phyloP scores from a whole-genome alignment of 2,888 invertebrate species.

The Darwinula stevensoni region DNA sequence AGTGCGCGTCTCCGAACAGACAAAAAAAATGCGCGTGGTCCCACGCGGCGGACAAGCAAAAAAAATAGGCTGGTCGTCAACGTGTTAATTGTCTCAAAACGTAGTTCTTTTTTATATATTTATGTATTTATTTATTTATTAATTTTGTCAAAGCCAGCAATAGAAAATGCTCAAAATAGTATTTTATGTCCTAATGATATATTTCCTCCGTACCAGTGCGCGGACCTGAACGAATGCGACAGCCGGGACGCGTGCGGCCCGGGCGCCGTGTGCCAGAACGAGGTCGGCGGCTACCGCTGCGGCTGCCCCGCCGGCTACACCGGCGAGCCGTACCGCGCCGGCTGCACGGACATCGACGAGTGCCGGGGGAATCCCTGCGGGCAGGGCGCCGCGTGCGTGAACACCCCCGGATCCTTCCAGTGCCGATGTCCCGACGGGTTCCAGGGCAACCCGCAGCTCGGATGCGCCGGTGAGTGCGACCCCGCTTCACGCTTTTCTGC shows the following conservation, averaged over 20 bases:
- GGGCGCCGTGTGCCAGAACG: constrained; percentile 46
- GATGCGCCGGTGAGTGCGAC: constrained; percentile 19
- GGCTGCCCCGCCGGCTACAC: constrained; percentile 51
- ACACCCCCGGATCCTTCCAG: constrained; percentile 45
- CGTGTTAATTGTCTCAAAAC: too few species aligned
- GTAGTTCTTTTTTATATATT: too few species aligned
- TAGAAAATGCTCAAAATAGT: too few species aligned
- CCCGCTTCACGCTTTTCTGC: too few species aligned
- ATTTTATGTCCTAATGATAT: too few species aligned
- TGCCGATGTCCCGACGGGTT: constrained; percentile 45
- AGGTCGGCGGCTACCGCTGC: constrained; percentile 49
- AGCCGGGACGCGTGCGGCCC: constrained; percentile 39
- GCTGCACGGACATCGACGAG: constrained; percentile 42
- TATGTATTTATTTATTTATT: too few species aligned
- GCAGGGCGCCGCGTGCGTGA: constrained; percentile 28
- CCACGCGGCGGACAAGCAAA: too few species aligned
- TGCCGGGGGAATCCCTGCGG: constrained; percentile 18
- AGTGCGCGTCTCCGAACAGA: too few species aligned
- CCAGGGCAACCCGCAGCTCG: constrained; percentile 43
- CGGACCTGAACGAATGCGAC: constrained; percentile 55
- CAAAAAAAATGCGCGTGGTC: too few species aligned
- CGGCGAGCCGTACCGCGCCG: constrained; percentile 37
- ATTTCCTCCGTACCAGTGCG: too few species aligned
- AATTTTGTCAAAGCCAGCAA: too few species aligned
- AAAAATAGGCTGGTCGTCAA: too few species aligned